Evolutionary conservation across 2,113 vertebrate species (phyloP).

Genomic region (Leucopsar rothschildi): DNA sequence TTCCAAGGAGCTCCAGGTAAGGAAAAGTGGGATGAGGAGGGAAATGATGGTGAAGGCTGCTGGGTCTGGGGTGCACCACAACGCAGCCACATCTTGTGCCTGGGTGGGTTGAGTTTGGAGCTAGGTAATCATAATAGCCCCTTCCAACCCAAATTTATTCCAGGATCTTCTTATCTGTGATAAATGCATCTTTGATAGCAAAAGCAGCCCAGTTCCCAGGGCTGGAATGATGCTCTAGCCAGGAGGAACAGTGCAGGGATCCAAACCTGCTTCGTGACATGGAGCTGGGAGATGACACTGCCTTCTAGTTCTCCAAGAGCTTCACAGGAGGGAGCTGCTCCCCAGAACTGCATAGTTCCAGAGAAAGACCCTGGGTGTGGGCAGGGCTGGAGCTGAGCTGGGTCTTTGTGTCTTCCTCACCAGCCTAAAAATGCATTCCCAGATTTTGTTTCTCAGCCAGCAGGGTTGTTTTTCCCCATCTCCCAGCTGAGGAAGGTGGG

Average conservation of each 20-base stretch:
- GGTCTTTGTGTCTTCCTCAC: neutral
- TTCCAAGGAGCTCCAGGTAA: fast-evolving
- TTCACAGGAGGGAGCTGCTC: neutral
- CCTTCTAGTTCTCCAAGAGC: neutral
- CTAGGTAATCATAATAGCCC: neutral
- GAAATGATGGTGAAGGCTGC: neutral
- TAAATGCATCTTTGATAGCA: neutral
- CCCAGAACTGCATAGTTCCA: neutral
- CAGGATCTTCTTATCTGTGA: neutral
- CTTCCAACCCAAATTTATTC: neutral
- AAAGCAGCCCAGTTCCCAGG: neutral
- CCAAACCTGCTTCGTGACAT: neutral
- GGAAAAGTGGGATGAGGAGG: neutral
- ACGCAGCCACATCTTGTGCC: fast-evolving
- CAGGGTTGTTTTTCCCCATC: neutral
- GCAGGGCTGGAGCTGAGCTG: neutral
- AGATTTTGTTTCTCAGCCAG: neutral
- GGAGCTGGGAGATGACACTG: neutral
- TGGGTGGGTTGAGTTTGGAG: neutral
- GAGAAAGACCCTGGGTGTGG: neutral
- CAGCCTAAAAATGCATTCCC: fast-evolving
- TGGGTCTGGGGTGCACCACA: fast-evolving
- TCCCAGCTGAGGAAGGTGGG: fast-evolving
- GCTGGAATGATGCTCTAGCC: neutral
- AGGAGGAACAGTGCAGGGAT: neutral